Evolutionary conservation across 1,140 invertebrate genomes (phyloP).

Genomic region (Musca vetustissima): DNA sequence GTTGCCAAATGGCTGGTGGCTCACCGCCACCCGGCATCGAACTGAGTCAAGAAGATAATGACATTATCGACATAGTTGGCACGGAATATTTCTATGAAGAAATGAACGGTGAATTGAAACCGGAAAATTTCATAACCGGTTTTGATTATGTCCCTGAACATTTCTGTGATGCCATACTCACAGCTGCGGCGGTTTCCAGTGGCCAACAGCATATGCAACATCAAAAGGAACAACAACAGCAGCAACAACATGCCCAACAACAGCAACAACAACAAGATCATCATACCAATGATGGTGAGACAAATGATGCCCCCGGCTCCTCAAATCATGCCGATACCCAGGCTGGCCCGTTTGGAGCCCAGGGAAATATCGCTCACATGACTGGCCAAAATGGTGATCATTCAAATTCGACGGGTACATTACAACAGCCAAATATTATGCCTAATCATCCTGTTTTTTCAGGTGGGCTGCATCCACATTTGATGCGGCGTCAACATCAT

Average conservation of each 20-base stretch:
- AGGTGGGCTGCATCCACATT: constrained; percentile 47
- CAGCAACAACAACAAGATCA: constrained; percentile 42
- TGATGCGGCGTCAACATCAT: constrained; percentile 43
- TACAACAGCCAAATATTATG: constrained; percentile 42
- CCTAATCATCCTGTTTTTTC: constrained; percentile 48
- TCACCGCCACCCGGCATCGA: constrained; percentile 51
- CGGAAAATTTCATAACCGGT: constrained; percentile 51
- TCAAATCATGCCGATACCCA: constrained; percentile 39
- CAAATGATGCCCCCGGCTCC: constrained; percentile 48
- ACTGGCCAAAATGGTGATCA: constrained; percentile 44
- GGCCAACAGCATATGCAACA: constrained; percentile 45
- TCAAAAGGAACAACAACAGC: constrained; percentile 37
- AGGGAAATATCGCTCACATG: constrained; percentile 40
- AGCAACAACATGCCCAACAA: constrained; percentile 48
- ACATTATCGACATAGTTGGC: constrained; percentile 52
- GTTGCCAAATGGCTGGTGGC: constrained; percentile 49
- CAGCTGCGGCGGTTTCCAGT: constrained; percentile 46
- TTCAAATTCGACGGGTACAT: constrained; percentile 30
- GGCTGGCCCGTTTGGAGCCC: constrained; percentile 46
- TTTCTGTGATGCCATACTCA: constrained; percentile 51
- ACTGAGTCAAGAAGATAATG: constrained; percentile 52
- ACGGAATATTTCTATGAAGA: constrained; percentile 54
- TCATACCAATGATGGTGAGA: constrained; percentile 49
- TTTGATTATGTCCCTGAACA: constrained; percentile 52
- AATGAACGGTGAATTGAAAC: constrained; percentile 52